These are phyloP conservation scores for Spilosoma lubricipeda DNA, from an alignment of 2,888 invertebrate genomes.

Conservation along the genomic window DNA sequence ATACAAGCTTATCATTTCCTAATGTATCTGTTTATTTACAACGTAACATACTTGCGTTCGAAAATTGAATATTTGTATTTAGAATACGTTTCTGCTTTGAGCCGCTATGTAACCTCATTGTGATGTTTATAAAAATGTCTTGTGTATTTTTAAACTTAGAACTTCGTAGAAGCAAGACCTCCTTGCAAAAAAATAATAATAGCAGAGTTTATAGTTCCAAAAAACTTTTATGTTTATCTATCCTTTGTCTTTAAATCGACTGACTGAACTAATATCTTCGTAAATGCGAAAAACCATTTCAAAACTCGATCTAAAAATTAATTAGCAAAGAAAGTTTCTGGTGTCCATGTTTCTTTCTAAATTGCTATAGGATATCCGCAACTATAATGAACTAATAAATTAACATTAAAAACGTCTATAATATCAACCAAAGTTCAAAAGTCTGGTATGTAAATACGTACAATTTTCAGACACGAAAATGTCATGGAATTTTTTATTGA, in stretches of 20 bases:
- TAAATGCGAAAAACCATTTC: background rate
- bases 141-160: background rate
- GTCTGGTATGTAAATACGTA: slow-evolving; percentile 4
- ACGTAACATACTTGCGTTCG: background rate
- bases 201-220: background rate
- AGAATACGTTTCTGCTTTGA: background rate
- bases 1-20: background rate
- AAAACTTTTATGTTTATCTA: background rate
- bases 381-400: slow-evolving; percentile 1
- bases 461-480: slow-evolving; percentile 3
- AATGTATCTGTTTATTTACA: background rate
- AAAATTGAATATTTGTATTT: slow-evolving; percentile 1
- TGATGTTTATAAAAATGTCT: background rate
- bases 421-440: background rate
- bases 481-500: slow-evolving; percentile 16
- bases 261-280: background rate
- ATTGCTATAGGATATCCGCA: slow-evolving; percentile 3
- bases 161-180: background rate
- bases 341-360: background rate
- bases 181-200: background rate
- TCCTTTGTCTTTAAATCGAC: background rate
- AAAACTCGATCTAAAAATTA: background rate
- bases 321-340: slow-evolving; percentile 1
- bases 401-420: background rate
- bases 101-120: slow-evolving; percentile 1